A percentile compares a stretch with the other conserved stretches of the same genome.
Conservation (phyloP, 2,113 vertebrate genomes). For the Podarcis raffonei region DNA sequence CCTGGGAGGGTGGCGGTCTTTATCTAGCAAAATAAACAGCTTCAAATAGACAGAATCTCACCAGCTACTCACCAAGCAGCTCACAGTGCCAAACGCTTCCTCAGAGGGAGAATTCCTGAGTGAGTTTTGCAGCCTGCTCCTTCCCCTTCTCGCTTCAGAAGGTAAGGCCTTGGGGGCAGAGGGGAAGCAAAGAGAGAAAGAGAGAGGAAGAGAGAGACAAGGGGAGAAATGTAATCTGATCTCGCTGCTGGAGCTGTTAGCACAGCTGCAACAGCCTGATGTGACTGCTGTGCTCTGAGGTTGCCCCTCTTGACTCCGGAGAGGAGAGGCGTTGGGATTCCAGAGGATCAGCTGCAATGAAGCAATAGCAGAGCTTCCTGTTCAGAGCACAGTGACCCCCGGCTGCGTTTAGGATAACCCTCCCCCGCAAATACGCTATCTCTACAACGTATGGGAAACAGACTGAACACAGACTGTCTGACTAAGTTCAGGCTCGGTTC, state of each 20-base stretch:
- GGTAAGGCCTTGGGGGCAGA: conserved; percentile 38
- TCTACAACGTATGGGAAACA: background rate
- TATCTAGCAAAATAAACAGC: background rate
- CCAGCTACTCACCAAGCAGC: conserved; percentile 70
- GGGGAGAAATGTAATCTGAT: conserved; percentile 53
- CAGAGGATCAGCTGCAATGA: background rate
- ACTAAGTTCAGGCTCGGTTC: background rate
- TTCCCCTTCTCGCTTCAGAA: background rate
- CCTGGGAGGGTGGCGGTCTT: background rate
- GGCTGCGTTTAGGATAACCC: background rate
- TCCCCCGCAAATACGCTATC: background rate
- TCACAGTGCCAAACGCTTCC: conserved; percentile 53
- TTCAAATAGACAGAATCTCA: conserved; percentile 16
- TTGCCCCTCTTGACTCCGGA: background rate
- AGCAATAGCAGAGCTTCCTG: conserved; percentile 58
- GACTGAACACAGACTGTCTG: background rate
- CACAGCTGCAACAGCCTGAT: background rate
- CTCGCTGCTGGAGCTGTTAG: background rate
- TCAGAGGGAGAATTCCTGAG: conserved; percentile 50
- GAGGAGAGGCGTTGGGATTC: background rate
- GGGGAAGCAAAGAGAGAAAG: background rate
- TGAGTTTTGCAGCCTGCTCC: conserved; percentile 17
- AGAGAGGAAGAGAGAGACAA: background rate
- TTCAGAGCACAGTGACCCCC: background rate
- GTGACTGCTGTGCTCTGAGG: background rate